Evolutionary conservation across 2,113 vertebrate species (phyloP).

Genomic region (Macheiramphus alcinus): DNA sequence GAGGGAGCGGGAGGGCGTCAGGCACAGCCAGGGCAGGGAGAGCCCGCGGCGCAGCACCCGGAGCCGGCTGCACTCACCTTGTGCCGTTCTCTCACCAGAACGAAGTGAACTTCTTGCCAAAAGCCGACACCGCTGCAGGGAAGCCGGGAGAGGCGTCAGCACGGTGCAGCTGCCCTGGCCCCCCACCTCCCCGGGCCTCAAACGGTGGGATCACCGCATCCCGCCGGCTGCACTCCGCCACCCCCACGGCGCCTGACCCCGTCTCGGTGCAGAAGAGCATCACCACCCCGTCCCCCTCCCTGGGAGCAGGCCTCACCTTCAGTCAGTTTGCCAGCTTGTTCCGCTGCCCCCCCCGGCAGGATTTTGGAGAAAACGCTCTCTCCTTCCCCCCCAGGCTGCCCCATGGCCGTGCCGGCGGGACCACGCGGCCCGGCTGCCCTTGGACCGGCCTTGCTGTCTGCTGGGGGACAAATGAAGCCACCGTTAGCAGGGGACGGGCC

Average conservation of each 20-base stretch:
- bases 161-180: accelerated
- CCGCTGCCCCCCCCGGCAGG: constrained; percentile 90
- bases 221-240: not conserved
- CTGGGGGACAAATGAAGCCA: not conserved
- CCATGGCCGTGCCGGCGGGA: constrained; percentile 67
- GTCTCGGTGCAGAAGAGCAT: accelerated
- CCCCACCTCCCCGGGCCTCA: accelerated
- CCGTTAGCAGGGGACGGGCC: not conserved
- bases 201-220: not conserved
- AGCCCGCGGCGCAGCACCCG: accelerated
- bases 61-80: constrained; percentile 73
- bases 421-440: constrained; percentile 67
- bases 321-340: constrained; percentile 97
- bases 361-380: constrained; percentile 95
- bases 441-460: constrained; percentile 81
- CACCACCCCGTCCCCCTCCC: accelerated
- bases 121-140: constrained; percentile 85
- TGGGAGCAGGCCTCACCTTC: constrained; percentile 78
- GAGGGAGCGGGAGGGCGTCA: not conserved
- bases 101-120: constrained; percentile 98
- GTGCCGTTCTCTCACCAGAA: constrained; percentile 88
- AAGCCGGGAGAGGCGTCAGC: not conserved
- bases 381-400: constrained; percentile 82
- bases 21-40: accelerated
- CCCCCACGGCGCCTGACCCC: accelerated